Percentiles rank a stretch among this genome's conserved stretches.
phyloP scores from a whole-genome alignment of 2,797 vertebrate genomes.

The Spinibarbus caldwelli region DNA sequence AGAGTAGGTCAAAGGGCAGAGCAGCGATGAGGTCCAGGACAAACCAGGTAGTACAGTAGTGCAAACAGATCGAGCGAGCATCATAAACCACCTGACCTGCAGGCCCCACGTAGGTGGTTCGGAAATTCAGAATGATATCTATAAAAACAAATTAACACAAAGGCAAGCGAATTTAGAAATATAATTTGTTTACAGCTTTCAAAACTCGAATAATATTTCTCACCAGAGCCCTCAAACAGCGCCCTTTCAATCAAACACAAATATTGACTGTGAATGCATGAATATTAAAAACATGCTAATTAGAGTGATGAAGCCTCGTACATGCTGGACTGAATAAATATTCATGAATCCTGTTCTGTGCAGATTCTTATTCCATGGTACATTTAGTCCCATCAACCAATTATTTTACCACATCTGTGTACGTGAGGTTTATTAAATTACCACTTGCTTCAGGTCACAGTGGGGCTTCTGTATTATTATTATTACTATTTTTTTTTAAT shows the following conservation, averaged over 20 bases:
- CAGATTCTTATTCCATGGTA: constrained; percentile 15
- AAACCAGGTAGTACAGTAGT: constrained; percentile 96
- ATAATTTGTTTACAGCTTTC: not conserved
- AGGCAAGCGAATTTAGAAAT: not conserved
- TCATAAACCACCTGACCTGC: constrained; percentile 94
- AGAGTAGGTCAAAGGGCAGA: constrained; percentile 95
- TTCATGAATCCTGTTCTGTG: constrained; percentile 27
- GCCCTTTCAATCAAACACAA: not conserved
- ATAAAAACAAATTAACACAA: constrained; percentile 21
- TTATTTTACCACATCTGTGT: constrained; percentile 28
- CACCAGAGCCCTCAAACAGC: not conserved
- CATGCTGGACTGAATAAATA: constrained; percentile 34
- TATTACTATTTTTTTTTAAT: not conserved
- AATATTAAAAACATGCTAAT: constrained; percentile 42
- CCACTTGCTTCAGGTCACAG: not conserved
- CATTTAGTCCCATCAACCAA: constrained; percentile 26
- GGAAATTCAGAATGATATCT: constrained; percentile 96
- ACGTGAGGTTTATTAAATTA: constrained; percentile 17
- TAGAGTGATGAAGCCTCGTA: constrained; percentile 28
- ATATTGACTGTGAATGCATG: constrained; percentile 7
- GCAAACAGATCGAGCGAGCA: constrained; percentile 90
- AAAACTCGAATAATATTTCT: not conserved
- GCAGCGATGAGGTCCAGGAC: constrained; percentile 94
- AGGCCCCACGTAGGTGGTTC: constrained; percentile 94
- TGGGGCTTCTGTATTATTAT: not conserved